A percentile compares a stretch with the other conserved stretches of the same genome.
Evolutionary conservation across 2,113 vertebrate genomes (phyloP).

Genomic region (Falco punctatus): DNA sequence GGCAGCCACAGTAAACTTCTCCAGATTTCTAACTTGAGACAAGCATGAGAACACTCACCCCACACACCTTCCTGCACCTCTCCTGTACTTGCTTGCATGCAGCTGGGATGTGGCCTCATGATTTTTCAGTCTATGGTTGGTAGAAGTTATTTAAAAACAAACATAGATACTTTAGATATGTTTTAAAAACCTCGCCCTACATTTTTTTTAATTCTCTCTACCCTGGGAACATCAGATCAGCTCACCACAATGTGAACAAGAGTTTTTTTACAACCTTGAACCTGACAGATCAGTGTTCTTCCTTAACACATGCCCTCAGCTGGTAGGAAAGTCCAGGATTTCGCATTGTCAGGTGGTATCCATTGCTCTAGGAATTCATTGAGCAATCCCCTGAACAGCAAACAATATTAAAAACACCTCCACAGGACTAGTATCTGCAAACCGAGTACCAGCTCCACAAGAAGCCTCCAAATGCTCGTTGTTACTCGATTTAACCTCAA

Average conservation of each 20-base stretch:
- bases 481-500: not conserved
- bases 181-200: not conserved
- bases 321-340: not conserved
- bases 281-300: not conserved
- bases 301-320: not conserved
- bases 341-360: not conserved
- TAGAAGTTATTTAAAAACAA: not conserved
- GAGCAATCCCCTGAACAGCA: not conserved
- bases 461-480: not conserved
- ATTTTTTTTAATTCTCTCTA: not conserved
- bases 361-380: not conserved
- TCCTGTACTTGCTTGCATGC: not conserved
- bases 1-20: not conserved
- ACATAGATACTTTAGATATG: not conserved
- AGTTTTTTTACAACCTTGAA: not conserved
- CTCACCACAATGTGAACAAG: not conserved
- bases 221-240: not conserved
- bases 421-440: not conserved
- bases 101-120: not conserved
- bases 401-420: not conserved
- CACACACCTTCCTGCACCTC: not conserved
- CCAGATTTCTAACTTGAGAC: accelerated
- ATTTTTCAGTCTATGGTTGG: accelerated
- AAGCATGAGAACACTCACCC: not conserved
- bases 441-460: not conserved